Evolutionary conservation across 2,113 vertebrate species (phyloP), one percentile per base, ranked within the genome.

Genomic region (Heterocephalus glaber): DNA sequence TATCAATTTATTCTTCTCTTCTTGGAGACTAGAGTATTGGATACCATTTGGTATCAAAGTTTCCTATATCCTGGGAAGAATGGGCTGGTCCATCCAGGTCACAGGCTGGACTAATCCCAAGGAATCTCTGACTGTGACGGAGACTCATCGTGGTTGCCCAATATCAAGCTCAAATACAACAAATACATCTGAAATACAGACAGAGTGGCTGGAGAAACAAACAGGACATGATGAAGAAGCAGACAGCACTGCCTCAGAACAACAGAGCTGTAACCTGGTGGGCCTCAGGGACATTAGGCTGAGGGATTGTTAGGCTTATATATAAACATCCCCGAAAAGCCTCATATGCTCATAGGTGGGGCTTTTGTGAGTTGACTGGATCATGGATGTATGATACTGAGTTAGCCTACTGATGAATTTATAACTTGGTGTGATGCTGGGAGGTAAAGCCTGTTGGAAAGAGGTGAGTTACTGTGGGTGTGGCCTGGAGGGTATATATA

Each of bases 221-320:
- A 44, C 5, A 10, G 56, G 30, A 20, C 1, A 3, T 1, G 0
- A 49, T 6, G 6, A 35, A 30, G 61, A 47, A 24, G 26, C 0
- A 54, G 79, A 41, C 1, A 28, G 5, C 11, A 4, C 74, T 4
- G 3, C 1, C 80, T 14, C 9, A 9, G 12, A 28, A n/a, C 33
- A 33, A 16, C 0, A 3, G 41, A 61, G 16, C 47, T 1, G 30
- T 10, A 7, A 33, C 13, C 22, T 3, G 0, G 26, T 0, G 16
- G 22, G 38, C 72, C 22, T 61, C 16, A 4, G 4, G 35, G 35
- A 81, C 12, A 7, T 47, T 49, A 49, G 26, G 26, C 41, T 76
- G 72, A 49, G 44, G 72, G 41, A 28, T 8, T 47, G 24, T 47
- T 20, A 41, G n/a, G n/a, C 68, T 38, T 70, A 38, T 70, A 22